Percentiles rank a stretch among this genome's conserved stretches.
Evolutionary conservation across 2,888 invertebrate species (phyloP).

Genomic region (Lissonota sp.): DNA sequence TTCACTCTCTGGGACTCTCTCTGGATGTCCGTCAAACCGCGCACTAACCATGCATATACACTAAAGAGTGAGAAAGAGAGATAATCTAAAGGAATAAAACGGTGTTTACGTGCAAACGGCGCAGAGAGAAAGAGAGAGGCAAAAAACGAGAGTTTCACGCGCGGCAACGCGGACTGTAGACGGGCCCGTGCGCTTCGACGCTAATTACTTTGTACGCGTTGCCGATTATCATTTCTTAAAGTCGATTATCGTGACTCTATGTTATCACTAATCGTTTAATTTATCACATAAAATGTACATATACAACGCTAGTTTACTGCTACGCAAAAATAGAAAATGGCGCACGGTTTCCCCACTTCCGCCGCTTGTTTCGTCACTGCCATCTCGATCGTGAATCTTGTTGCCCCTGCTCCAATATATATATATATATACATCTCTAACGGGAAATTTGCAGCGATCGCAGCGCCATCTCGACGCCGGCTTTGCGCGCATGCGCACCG

Average conservation of each 20-base stretch:
- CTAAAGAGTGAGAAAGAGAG: not conserved
- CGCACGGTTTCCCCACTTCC: constrained; percentile 76
- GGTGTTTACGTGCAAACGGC: constrained; percentile 63
- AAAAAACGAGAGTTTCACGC: constrained; percentile 66
- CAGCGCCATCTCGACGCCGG: constrained; percentile 36
- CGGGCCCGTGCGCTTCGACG: constrained; percentile 67
- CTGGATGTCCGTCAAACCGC: not conserved
- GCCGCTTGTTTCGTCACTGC: constrained; percentile 77
- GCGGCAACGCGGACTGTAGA: constrained; percentile 72
- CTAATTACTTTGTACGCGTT: constrained; percentile 73
- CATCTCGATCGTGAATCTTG: constrained; percentile 73
- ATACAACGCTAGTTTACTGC: constrained; percentile 81
- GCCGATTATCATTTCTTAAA: constrained; percentile 75
- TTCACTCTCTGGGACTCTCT: not conserved
- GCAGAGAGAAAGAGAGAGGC: constrained; percentile 40
- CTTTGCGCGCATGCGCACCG: not conserved
- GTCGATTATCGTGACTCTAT: constrained; percentile 55
- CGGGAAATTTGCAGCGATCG: not conserved
- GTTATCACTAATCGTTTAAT: constrained; percentile 73
- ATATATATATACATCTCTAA: not conserved
- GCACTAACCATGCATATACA: too few species aligned
- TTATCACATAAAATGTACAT: constrained; percentile 80
- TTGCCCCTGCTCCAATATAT: not conserved
- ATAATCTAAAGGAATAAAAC: constrained; percentile 53
- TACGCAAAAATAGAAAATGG: constrained; percentile 83